Percentiles rank a stretch among this genome's conserved stretches.
These are phyloP conservation scores for Neomorphus geoffroyi DNA, from an alignment of 2,797 vertebrate genomes.

Conservation along the genomic window DNA sequence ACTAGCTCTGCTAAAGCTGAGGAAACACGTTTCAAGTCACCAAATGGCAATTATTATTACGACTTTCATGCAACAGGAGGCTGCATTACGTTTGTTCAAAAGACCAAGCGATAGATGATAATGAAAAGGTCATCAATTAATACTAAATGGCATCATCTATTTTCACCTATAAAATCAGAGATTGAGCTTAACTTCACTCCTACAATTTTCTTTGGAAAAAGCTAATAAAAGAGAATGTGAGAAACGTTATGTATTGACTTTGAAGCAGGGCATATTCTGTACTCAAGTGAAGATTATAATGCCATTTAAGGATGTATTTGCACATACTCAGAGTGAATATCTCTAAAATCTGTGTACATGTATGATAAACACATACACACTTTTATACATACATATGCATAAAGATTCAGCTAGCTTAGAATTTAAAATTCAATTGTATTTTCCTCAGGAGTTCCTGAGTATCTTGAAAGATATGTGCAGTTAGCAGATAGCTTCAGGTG, in stretches of 20 bases:
- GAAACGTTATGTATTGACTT: background rate
- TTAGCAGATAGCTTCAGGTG: constrained; percentile 37
- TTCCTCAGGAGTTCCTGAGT: constrained; percentile 16
- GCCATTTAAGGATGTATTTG: constrained; percentile 5
- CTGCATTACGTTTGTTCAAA: constrained; percentile 28
- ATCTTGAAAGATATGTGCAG: background rate
- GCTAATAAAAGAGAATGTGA: background rate
- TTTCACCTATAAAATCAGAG: constrained; percentile 12
- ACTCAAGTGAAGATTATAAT: background rate
- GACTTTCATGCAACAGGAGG: background rate
- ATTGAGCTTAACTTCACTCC: background rate
- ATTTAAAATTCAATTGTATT: background rate
- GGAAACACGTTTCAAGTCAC: constrained; percentile 7
- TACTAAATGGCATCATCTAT: background rate
- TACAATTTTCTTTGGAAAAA: background rate
- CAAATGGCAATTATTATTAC: constrained; percentile 11
- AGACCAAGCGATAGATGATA: constrained; percentile 16
- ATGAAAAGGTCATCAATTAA: constrained; percentile 31
- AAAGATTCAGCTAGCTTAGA: background rate
- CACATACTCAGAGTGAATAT: background rate
- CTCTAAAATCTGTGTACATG: background rate
- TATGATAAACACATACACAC: background rate
- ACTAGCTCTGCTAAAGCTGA: constrained; percentile 1
- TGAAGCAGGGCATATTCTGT: background rate
- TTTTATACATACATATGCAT: background rate